Evolutionary conservation across 2,888 invertebrate genomes (phyloP), one percentile per base, ranked within the genome.

Genomic region (Panorpa germanica): DNA sequence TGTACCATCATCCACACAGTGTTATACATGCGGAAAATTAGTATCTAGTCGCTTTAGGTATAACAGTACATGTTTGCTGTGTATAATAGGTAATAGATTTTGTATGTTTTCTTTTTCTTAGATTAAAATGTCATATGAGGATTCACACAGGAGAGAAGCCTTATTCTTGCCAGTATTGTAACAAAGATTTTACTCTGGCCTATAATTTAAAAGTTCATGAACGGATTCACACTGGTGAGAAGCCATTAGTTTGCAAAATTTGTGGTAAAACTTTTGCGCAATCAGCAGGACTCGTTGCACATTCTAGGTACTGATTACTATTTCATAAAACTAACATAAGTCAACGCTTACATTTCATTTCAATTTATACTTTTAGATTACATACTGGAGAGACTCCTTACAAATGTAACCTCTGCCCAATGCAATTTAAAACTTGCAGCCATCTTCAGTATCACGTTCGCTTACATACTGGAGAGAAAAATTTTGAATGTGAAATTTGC

Each of bases 1-100:
- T n/a, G n/a, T n/a, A n/a, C n/a, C n/a, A n/a, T n/a, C n/a, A n/a
- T n/a, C n/a, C n/a, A 52, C 53, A 29, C 61, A 61, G 44, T 61
- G 61, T 39, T 55, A 49, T 37, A 56, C 51, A 18, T 61, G 61
- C 47, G 61, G 60, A n/a, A 61, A 59, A 50, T 50, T 60, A 15
- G 55, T 61, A 53, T 59, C 59, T 14, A 59, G 59, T 10, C 53
- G 61, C 31, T 60, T 55, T 41, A n/a, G n/a, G n/a, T n/a, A n/a
- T n/a, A n/a, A n/a, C n/a, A n/a, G n/a, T n/a, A n/a, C n/a, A n/a
- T n/a, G n/a, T n/a, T n/a, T n/a, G n/a, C n/a, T n/a, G n/a, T n/a
- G n/a, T n/a, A n/a, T n/a, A n/a, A n/a, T n/a, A n/a, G n/a, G n/a
- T n/a, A n/a, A n/a, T n/a, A n/a, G n/a, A n/a, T n/a, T n/a, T n/a